Evolutionary conservation across 2,888 invertebrate species (phyloP), one percentile per base, ranked within the genome.

Genomic region (Icerya purchasi): DNA sequence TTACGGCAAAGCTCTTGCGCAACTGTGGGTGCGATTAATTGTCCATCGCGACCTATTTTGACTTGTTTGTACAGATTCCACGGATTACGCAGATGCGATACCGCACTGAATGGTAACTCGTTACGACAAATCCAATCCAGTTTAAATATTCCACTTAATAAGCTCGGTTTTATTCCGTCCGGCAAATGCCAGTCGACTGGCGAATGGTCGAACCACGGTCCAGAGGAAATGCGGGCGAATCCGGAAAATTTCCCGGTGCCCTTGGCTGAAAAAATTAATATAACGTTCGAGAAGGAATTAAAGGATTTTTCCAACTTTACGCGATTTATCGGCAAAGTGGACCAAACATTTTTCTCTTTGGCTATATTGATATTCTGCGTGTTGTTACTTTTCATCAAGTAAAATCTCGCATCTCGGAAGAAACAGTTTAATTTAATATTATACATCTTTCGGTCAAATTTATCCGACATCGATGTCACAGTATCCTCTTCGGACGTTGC

Each of bases 31-130:
- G 96, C 96, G 66, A 97, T 91, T 78, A 96, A 96, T 78, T 96
- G 86, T 0, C 97, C 97, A 76, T 97, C 97, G 63, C 97, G 79
- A n/a, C 94, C 97, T 68, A 97, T 96, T 77, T 97, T 97, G 0
- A 97, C 96, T 61, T 94, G 93, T 73, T 94, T 94, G 54, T 92
- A 90, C 70, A 96, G 94, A 76, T 97, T 97, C 93, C 94, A 97
- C 3, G 91, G 86, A 75, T 97, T 97, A 69, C 90, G 91, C 62
- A 97, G 75, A 72, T 96, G 93, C 66, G 86, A 79, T 1, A 93
- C 93, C 68, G 85, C 86, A 66, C 84, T 85, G 68, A 97, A 97
- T 1, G 92, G 84, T 63, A 97, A 75, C 71, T 96, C 96, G 68
- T 90, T 88, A 68, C 92, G 82, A 70, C 91, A 92, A 66, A 97